Evolutionary conservation across 2,797 vertebrate species (phyloP), one percentile per base, ranked within the genome.

Genomic region (Acanthis flammea): DNA sequence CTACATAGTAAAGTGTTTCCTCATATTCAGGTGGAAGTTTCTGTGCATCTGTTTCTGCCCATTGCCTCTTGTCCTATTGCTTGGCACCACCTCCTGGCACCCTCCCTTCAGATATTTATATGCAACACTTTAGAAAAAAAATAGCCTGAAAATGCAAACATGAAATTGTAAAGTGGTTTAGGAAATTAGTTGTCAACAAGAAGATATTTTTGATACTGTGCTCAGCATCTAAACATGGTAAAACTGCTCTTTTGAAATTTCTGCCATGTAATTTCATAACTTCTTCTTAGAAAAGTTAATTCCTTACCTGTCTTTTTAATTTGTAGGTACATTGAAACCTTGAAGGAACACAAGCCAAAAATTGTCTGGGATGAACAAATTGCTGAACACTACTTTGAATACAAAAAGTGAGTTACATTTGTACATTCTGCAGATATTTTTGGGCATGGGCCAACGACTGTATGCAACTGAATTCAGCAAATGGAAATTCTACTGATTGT

Each of bases 371-470:
- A 99, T 89, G 98, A 98, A 93, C 97, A 98, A 86, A 97, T 98
- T 16, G 98, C 97, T 8, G 99, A 99, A 93, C 99, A 99, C 96
- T 98, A 98, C 94, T 99, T 99, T 80, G 98, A 95, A 88, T 99
- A 99, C 94, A 99, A 98, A 97, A 99, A 98, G 99, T 99, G 62
- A 98, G 98, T 95, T 83, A 42, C 15, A 42, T 65, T 88, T 72
- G 71, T 87, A 3, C 4, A 3, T 66, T 77, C 54, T 77, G 78
- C 44, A 87, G 15, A 51, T 79, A 76, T 30, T 84, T 78, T 58
- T 54, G 42, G 28, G 25, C 58, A 44, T 76, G 65, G 51, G 31
- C 51, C 48, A 51, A 25, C 68, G 61, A 19, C 66, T 70, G 4
- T 71, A 25, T 35, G 47, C 48, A 78, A 6, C 48, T 89, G 31